Evolutionary conservation across 2,888 invertebrate genomes (phyloP), one percentile per base, ranked within the genome.

Genomic region (Chalcis sispes): DNA sequence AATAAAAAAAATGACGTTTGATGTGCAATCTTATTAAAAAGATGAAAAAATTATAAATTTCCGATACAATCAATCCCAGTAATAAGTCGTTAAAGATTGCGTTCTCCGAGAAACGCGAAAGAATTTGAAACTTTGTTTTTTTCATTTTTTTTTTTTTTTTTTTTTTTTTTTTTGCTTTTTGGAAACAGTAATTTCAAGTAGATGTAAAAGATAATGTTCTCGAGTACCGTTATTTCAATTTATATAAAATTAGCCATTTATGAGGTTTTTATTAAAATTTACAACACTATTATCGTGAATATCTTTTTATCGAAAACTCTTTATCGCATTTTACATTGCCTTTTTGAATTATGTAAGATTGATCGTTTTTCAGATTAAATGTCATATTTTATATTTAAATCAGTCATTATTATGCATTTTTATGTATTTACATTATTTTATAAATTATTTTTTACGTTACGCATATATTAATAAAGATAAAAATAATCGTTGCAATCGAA

Each of bases 201-300:
- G 58, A 58, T 58, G 20, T 10, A 5, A 36, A 58, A 58, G 58
- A 58, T 58, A 58, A 36, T 2, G n/a, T n/a, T n/a, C n/a, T n/a
- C 23, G 3, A 10, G 10, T 8, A 18, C 58, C 58, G 58, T 58
- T 58, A 58, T 58, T 58, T 36, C 20, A 36, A 58, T 58, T 58
- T 20, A 58, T 58, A 36, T 48, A 18, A 18, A 48, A 48, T 20
- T 20, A 48, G 20, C 3, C 42, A 2, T 42, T 2, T 42, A 42
- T 15, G 15, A 5, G 15, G 13, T 42, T 2, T 15, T 42, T 8
- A 8, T 5, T 3, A n/a, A n/a, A n/a, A n/a, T n/a, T n/a, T n/a
- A n/a, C n/a, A n/a, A n/a, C n/a, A n/a, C n/a, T n/a, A n/a, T n/a
- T n/a, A n/a, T n/a, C n/a, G n/a, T n/a, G n/a, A n/a, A n/a, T n/a